Conservation (phyloP, 2,797 vertebrate genomes). For the Aselliscus stoliczkanus region DNA sequence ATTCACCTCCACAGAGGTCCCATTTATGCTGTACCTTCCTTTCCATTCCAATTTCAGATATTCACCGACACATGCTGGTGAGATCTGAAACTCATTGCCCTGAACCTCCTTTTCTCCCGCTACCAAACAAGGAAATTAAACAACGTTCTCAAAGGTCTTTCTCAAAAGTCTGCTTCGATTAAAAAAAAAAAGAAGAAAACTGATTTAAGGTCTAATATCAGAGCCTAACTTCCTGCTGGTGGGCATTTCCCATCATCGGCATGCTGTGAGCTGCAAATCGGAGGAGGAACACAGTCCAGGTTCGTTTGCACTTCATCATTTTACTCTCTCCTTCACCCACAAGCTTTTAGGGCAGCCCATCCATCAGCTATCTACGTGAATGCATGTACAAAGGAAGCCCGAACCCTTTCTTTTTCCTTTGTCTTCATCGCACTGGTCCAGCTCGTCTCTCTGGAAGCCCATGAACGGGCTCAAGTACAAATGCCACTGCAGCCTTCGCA, state of each 20-base stretch:
- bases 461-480: neutral
- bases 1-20: neutral
- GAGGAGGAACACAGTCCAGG: neutral
- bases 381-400: neutral
- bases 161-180: neutral
- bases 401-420: neutral
- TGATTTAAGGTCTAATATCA: neutral
- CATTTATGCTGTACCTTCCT: neutral
- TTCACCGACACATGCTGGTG: neutral
- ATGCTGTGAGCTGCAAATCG: neutral
- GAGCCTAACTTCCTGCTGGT: neutral
- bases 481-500: neutral
- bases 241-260: conserved; percentile 30
- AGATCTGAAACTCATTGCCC: neutral
- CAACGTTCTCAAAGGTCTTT: neutral
- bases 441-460: neutral
- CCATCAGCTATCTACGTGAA: neutral
- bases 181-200: neutral
- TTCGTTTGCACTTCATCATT: neutral
- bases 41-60: neutral
- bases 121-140: neutral
- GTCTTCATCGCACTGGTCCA: neutral
- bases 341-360: neutral
- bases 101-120: neutral
- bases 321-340: neutral